Conservation (phyloP, 2,888 invertebrate genomes). For the Clivina fossor region DNA sequence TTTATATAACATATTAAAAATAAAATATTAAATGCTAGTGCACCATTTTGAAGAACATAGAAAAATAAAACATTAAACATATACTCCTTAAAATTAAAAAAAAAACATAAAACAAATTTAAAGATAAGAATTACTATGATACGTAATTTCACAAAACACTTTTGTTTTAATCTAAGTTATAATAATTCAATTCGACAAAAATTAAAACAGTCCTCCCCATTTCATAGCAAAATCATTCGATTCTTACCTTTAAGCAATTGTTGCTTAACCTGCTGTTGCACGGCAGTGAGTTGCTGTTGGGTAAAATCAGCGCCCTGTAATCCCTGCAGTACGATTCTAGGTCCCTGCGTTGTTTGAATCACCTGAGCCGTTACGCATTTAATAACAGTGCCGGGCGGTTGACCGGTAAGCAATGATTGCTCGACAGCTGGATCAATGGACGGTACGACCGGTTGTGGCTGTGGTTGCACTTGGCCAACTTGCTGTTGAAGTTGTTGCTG, state of each 20-base stretch:
- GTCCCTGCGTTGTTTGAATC: constrained; percentile 81
- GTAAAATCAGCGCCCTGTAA: constrained; percentile 81
- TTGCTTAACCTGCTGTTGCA: constrained; percentile 88
- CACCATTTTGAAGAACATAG: no score
- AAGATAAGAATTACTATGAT: no score
- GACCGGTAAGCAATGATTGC: constrained; percentile 72
- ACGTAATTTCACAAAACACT: no score
- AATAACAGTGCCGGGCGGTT: constrained; percentile 83
- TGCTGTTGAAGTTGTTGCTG: constrained; percentile 41
- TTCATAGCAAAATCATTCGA: no score
- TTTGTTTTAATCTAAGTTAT: no score
- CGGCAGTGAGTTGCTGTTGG: constrained; percentile 76
- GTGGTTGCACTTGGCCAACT: constrained; percentile 40
- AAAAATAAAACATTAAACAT: no score
- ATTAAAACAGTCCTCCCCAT: no score
- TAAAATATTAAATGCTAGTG: no score
- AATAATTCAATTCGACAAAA: no score
- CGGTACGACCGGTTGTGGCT: constrained; percentile 35
- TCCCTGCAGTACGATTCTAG: constrained; percentile 83
- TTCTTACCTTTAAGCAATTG: constrained; percentile 79
- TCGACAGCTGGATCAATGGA: constrained; percentile 57
- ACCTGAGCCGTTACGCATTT: constrained; percentile 87
- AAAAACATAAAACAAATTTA: no score
- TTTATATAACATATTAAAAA: no score
- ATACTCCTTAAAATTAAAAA: no score